Evolutionary conservation across 1,140 invertebrate species (phyloP).

Genomic region (Battus philenor): DNA sequence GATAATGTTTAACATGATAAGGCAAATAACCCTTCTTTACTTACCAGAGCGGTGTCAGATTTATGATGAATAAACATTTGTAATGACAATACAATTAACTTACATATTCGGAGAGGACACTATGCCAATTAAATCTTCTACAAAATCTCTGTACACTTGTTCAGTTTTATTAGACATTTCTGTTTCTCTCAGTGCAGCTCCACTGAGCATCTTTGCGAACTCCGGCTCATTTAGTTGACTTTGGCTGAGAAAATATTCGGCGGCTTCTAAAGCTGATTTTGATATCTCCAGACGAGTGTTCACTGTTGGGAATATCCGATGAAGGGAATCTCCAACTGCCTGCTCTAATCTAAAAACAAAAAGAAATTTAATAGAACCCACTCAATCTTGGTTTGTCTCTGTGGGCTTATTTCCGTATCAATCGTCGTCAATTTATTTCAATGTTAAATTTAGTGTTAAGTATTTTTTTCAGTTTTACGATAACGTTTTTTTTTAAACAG

Average conservation of each 20-base stretch:
- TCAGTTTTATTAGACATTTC: conserved; percentile 69
- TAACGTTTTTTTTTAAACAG: too few species aligned
- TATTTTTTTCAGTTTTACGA: too few species aligned
- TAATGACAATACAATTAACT: conserved; percentile 75
- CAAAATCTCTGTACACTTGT: conserved; percentile 77
- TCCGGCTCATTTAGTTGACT: conserved; percentile 34
- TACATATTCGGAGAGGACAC: conserved; percentile 82
- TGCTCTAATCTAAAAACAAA: conserved; percentile 79
- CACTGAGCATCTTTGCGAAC: conserved; percentile 55
- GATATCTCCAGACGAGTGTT: conserved; percentile 78
- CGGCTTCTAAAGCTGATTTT: conserved; percentile 71
- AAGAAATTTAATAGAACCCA: neutral
- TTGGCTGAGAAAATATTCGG: conserved; percentile 66
- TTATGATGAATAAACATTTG: too few species aligned
- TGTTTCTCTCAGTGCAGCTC: conserved; percentile 57
- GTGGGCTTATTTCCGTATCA: too few species aligned
- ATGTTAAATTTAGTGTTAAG: too few species aligned
- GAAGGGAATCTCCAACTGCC: conserved; percentile 69
- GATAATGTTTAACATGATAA: too few species aligned
- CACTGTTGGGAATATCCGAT: conserved; percentile 76
- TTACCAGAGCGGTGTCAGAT: too few species aligned
- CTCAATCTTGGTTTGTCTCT: too few species aligned
- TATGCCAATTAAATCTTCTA: conserved; percentile 79
- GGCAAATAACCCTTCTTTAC: too few species aligned
- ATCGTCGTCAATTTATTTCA: too few species aligned